Evolutionary conservation across 2,113 vertebrate genomes (phyloP).

Genomic region (Malurus cyaneus): DNA sequence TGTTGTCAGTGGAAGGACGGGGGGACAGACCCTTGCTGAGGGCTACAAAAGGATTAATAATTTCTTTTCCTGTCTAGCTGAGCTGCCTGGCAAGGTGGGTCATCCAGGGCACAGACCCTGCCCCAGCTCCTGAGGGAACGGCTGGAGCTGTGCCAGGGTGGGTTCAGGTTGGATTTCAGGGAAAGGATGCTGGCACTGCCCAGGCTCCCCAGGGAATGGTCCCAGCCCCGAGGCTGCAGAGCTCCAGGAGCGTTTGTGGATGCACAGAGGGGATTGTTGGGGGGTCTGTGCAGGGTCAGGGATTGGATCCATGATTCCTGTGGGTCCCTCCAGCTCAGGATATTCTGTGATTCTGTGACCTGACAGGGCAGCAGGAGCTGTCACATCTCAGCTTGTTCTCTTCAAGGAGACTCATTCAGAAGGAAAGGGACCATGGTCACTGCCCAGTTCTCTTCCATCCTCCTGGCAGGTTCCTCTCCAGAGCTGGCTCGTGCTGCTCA

Average conservation of each 20-base stretch:
- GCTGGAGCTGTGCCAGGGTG: not conserved
- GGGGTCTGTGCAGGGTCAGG: not conserved
- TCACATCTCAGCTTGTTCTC: not conserved
- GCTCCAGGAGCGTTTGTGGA: not conserved
- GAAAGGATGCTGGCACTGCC: not conserved
- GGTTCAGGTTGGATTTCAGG: rapidly evolving
- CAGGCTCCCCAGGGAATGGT: not conserved
- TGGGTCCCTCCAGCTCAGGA: not conserved
- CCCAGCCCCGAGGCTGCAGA: not conserved
- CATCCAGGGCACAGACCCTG: not conserved
- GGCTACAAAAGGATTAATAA: not conserved
- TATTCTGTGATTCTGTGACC: not conserved
- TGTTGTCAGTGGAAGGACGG: not conserved
- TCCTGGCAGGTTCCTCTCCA: not conserved
- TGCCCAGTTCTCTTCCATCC: not conserved
- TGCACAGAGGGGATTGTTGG: not conserved
- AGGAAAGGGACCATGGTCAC: not conserved
- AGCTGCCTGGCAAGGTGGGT: not conserved
- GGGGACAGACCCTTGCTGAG: not conserved
- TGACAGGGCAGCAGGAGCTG: not conserved
- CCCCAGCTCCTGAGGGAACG: not conserved
- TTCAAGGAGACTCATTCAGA: not conserved
- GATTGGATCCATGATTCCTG: rapidly evolving
- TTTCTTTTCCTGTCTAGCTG: not conserved
- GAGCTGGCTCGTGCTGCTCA: rapidly evolving